Evolutionary conservation across 2,797 vertebrate species (phyloP).

Genomic region (Buphagus erythrorhynchus): DNA sequence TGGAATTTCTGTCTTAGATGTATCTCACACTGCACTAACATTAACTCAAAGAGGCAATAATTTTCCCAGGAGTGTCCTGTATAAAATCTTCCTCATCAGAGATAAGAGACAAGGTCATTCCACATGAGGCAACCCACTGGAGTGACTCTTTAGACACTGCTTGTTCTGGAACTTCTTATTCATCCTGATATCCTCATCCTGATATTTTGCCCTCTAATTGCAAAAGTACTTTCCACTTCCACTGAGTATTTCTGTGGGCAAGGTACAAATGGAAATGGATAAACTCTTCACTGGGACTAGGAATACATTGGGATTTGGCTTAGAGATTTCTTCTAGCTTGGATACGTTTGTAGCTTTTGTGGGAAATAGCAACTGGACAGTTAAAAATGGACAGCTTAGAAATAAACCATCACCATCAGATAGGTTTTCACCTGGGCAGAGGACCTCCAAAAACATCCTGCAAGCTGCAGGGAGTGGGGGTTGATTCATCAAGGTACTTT

Average conservation of each 20-base stretch:
- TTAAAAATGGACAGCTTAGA: background rate
- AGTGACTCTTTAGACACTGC: background rate
- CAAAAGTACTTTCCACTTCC: background rate
- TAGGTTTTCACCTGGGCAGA: background rate
- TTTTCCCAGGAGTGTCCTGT: background rate
- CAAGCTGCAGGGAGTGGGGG: background rate
- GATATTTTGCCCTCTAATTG: background rate
- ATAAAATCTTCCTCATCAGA: background rate
- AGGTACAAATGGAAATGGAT: background rate
- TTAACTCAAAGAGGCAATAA: background rate
- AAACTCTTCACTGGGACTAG: background rate
- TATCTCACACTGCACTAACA: background rate
- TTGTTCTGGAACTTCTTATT: slow-evolving; percentile 31
- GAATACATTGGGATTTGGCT: background rate
- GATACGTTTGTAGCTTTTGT: background rate
- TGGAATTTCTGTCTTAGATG: background rate
- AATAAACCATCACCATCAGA: background rate
- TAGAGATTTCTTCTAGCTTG: background rate
- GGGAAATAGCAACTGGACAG: background rate
- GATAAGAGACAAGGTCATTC: background rate
- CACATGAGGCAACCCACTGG: background rate
- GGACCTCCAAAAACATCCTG: background rate
- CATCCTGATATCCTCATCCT: background rate
- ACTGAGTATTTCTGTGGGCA: background rate
- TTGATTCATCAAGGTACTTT: background rate